Evolutionary conservation across 1,140 invertebrate genomes (phyloP).

Genomic region (Plodia interpunctella): DNA sequence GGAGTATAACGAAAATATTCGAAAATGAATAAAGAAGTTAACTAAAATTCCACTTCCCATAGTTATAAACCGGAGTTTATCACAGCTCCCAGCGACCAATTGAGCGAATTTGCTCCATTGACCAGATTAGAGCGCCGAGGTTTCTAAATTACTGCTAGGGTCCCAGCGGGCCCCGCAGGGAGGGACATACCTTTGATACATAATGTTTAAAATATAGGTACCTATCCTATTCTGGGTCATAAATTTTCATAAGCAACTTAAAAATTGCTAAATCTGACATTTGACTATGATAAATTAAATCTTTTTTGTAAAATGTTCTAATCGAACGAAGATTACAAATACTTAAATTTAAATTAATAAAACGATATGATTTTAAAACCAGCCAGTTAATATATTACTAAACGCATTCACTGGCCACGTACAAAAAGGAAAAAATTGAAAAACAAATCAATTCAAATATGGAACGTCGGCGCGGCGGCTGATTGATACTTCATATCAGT

Average conservation of each 20-base stretch:
- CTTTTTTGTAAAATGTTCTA: no score
- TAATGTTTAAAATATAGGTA: background rate
- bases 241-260: no score
- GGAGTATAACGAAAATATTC: no score
- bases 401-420: background rate
- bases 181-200: background rate
- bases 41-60: background rate
- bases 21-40: no score
- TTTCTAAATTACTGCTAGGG: background rate
- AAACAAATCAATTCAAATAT: constrained; percentile 1
- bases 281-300: no score
- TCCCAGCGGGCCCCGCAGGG: background rate
- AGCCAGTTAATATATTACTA: no score
- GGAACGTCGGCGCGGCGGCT: background rate
- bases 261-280: no score
- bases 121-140: background rate
- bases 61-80: background rate
- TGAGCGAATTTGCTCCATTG: constrained; percentile 5
- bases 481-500: constrained; percentile 7
- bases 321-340: no score
- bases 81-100: background rate
- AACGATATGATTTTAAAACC: no score
- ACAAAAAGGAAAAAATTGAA: background rate
- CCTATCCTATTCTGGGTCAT: no score
- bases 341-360: no score